Evolutionary conservation across 2,888 invertebrate species (phyloP).

Genomic region (Ceratothoa steindachneri): DNA sequence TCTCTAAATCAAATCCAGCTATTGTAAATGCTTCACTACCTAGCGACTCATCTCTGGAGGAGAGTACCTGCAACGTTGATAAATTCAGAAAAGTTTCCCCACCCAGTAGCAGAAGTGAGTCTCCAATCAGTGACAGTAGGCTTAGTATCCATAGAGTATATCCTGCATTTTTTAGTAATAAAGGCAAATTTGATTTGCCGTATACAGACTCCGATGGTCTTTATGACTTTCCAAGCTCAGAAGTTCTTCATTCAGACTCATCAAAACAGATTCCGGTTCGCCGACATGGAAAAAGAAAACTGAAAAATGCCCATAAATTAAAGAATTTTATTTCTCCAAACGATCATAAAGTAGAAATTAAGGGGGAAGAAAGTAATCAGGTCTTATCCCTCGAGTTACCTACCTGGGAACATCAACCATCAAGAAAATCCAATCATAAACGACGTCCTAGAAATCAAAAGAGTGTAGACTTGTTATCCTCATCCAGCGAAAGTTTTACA

Average conservation of each 20-base stretch:
- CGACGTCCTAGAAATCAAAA: slow-evolving; percentile 32
- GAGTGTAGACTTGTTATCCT: slow-evolving; percentile 41
- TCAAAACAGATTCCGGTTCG: slow-evolving; percentile 26
- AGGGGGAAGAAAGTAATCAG: neutral
- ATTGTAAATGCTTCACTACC: slow-evolving; percentile 41
- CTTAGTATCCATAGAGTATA: slow-evolving; percentile 39
- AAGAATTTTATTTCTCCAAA: neutral
- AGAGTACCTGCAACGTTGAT: slow-evolving; percentile 20
- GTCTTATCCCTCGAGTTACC: slow-evolving; percentile 16
- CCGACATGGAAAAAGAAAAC: slow-evolving; percentile 31
- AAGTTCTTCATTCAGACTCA: slow-evolving; percentile 52
- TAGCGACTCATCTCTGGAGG: slow-evolving; percentile 46
- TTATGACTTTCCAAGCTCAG: slow-evolving; percentile 74
- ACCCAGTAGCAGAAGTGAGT: slow-evolving; percentile 46
- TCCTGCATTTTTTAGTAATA: slow-evolving; percentile 44
- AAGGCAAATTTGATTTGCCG: slow-evolving; percentile 57
- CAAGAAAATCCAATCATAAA: slow-evolving; percentile 29
- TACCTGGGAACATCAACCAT: slow-evolving; percentile 23
- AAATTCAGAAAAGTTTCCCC: slow-evolving; percentile 33
- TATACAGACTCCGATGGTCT: slow-evolving; percentile 75
- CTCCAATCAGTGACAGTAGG: slow-evolving; percentile 48
- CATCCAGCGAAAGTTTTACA: slow-evolving; percentile 42
- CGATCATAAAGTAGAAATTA: too few relatives aligned
- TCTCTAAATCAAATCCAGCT: slow-evolving; percentile 36
- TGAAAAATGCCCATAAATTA: slow-evolving; percentile 21